These are phyloP conservation scores for Eucidaris tribuloides DNA, from an alignment of 35 echinoderm and acorn worm genomes.

Conservation along the genomic window DNA sequence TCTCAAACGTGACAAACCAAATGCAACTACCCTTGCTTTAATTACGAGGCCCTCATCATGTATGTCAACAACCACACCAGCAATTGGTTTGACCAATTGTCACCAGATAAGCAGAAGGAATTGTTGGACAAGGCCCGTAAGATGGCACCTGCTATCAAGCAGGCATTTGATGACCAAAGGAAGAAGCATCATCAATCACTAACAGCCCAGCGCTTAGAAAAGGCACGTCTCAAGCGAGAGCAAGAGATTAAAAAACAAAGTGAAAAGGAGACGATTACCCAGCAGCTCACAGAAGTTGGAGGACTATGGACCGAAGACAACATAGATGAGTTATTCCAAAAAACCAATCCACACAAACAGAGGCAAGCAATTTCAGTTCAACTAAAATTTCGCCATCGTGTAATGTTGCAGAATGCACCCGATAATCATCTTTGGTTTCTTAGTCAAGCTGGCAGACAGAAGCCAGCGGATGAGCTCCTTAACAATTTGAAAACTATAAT, in stretches of 20 bases:
- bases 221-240: constrained; percentile 21
- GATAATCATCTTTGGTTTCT: constrained; percentile 2
- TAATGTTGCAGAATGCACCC: neutral
- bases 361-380: neutral
- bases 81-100: constrained; percentile 19
- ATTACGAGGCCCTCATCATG: constrained; percentile 38
- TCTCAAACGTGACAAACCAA: constrained; percentile 15
- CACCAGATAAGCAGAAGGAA: too few species aligned
- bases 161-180: constrained; percentile 36
- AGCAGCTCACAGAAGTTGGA: constrained; percentile 26
- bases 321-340: neutral
- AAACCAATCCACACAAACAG: neutral
- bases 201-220: constrained; percentile 33
- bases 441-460: too few species aligned
- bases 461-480: neutral
- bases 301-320: constrained; percentile 24
- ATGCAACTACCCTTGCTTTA: constrained; percentile 36
- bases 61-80: constrained; percentile 52
- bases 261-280: constrained; percentile 26
- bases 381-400: constrained; percentile 1
- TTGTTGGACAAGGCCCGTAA: too few species aligned
- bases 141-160: neutral
- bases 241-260: constrained; percentile 22
- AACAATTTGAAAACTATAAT: constrained; percentile 29
- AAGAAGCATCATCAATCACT: neutral